phyloP scores from a whole-genome alignment of 2,113 vertebrate genomes.

The Bostrychus sinensis region DNA sequence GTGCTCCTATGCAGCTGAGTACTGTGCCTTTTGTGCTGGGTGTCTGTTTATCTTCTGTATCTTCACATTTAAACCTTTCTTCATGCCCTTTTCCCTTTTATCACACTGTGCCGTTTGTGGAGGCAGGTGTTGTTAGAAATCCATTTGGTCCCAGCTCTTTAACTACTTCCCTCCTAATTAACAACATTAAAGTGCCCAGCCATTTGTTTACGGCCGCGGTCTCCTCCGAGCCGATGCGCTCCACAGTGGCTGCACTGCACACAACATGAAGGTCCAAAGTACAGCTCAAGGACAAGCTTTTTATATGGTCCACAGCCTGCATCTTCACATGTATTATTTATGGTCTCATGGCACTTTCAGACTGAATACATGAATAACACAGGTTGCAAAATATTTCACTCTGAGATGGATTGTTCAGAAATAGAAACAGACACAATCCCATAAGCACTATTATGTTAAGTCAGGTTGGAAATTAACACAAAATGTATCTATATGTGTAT shows the following conservation, averaged over 20 bases:
- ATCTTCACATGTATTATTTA: conserved; percentile 3
- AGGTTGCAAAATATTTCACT: neutral
- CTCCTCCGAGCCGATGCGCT: neutral
- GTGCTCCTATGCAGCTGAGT: too few relatives aligned
- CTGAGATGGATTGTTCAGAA: neutral
- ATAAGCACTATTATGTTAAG: too few relatives aligned
- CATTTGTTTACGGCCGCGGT: neutral
- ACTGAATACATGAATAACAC: conserved; percentile 1
- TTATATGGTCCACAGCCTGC: neutral
- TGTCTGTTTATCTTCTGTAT: too few relatives aligned
- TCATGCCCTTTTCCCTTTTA: neutral
- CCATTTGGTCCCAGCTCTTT: neutral
- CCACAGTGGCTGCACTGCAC: neutral
- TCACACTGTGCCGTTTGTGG: neutral
- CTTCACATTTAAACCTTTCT: conserved; percentile 42
- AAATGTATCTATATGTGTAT: too few relatives aligned
- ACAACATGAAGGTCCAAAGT: neutral
- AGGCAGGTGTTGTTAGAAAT: conserved; percentile 9
- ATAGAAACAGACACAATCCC: too few relatives aligned
- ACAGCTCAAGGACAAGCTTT: conserved; percentile 1
- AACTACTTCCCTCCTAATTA: conserved; percentile 1
- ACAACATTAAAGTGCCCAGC: neutral
- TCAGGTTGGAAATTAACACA: too few relatives aligned
- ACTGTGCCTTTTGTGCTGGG: too few relatives aligned
- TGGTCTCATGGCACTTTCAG: neutral